Evolutionary conservation across 2,113 vertebrate species (phyloP).

Genomic region (Pardalotus punctatus): DNA sequence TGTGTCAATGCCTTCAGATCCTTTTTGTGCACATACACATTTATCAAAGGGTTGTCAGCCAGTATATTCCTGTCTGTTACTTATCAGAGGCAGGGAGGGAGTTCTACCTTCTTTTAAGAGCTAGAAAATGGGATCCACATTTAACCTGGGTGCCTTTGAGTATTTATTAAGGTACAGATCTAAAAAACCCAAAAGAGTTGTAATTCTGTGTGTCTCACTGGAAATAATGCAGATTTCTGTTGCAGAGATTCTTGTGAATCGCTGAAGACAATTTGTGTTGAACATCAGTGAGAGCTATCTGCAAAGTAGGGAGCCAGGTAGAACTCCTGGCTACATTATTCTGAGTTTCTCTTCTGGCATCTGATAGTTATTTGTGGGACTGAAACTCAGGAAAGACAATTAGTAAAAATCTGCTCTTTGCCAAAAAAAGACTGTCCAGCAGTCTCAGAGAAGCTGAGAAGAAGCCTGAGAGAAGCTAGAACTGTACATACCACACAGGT

Average conservation of each 20-base stretch:
- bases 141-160: conserved; percentile 41
- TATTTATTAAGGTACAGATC: background rate
- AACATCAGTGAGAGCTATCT: background rate
- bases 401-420: background rate
- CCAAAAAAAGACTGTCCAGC: background rate
- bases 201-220: background rate
- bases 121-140: background rate
- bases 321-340: background rate
- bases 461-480: background rate
- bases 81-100: background rate
- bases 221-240: background rate
- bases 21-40: background rate
- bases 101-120: background rate
- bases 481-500: background rate
- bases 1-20: background rate
- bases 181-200: background rate
- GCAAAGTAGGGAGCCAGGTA: background rate
- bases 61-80: background rate
- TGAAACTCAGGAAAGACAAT: background rate
- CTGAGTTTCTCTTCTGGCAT: background rate
- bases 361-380: background rate
- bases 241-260: background rate
- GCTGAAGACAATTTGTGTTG: background rate
- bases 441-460: too few species aligned
- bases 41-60: background rate